Evolutionary conservation across 2,113 vertebrate species (phyloP), one percentile per base, ranked within the genome.

Genomic region (Vulpes lagopus): DNA sequence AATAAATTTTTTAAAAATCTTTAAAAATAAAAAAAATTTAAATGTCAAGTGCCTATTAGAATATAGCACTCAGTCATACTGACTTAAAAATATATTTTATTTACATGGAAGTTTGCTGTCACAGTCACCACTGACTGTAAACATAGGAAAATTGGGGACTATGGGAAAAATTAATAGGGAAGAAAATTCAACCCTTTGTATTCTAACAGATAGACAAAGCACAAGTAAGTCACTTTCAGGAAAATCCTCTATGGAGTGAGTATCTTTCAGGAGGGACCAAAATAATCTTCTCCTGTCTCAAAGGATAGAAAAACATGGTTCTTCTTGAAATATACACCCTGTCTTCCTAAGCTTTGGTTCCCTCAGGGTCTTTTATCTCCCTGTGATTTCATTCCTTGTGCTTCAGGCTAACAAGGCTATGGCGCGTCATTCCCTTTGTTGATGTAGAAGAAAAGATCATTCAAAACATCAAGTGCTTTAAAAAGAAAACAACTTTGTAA

Each of bases 401-500:
- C 82, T 96, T 65, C 35, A 74, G 98, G 98, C 98, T 98, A 98
- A 98, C 98, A 96, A 92, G 98, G 98, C 99, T 90, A 74, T 93
- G 98, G 98, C 98, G 65, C 95, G 98, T 99, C 98, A 95, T 98
- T 96, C 97, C 97, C 97, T 99, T 98, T 98, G 98, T 98, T 98
- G 94, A 94, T 82, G 55, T 78, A 38, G 91, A 98, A 99, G 97
- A 98, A 98, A 98, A 97, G 96, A 96, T 96, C 87, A 98, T 98
- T 98, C 97, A 98, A 98, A 99, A 99, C 98, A 98, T 97, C 98
- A 98, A 98, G 98, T 97, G 38, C 76, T 97, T 98, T 97, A 67
- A 98, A 98, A 98, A 96, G 97, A 98, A 98, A 98, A 97, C 97
- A 97, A 73, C 96, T 98, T 99, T 99, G 97, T 98, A 97, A 98